Evolutionary conservation across 2,113 vertebrate genomes (phyloP).

Genomic region (Corythornis madagascariensis): DNA sequence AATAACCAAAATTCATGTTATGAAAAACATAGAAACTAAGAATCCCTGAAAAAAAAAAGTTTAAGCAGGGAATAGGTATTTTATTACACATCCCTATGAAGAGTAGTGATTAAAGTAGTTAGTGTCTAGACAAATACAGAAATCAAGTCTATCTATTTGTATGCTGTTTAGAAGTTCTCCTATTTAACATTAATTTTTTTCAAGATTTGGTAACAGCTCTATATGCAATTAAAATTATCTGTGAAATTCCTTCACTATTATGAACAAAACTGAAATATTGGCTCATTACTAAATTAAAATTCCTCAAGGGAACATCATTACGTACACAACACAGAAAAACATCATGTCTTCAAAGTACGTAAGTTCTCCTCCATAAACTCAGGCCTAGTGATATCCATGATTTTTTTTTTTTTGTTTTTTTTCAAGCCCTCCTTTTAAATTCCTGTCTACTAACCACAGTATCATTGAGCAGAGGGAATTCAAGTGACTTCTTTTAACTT

Average conservation of each 20-base stretch:
- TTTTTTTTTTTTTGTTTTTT: not conserved
- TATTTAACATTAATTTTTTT: not conserved
- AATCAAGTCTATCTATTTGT: not conserved
- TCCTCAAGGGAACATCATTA: not conserved
- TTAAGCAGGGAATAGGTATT: not conserved
- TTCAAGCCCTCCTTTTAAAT: not conserved
- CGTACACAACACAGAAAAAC: not conserved
- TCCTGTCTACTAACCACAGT: not conserved
- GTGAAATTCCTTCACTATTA: not conserved
- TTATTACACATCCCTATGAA: not conserved
- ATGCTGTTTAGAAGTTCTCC: not conserved
- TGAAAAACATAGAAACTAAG: not conserved
- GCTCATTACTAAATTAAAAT: conserved; percentile 8
- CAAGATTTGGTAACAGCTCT: not conserved
- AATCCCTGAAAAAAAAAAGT: not conserved
- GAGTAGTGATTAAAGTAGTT: not conserved
- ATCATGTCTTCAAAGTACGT: not conserved
- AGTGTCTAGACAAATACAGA: not conserved
- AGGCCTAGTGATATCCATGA: not conserved
- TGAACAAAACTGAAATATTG: not conserved
- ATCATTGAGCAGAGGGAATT: not conserved
- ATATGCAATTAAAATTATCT: not conserved
- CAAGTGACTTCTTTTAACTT: not conserved
- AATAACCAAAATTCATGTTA: not conserved
- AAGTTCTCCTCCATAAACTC: not conserved